A percentile compares a stretch with the other conserved stretches of the same genome.
Conservation (phyloP, 1,140 invertebrate genomes). For the Lepidostoma basale region DNA sequence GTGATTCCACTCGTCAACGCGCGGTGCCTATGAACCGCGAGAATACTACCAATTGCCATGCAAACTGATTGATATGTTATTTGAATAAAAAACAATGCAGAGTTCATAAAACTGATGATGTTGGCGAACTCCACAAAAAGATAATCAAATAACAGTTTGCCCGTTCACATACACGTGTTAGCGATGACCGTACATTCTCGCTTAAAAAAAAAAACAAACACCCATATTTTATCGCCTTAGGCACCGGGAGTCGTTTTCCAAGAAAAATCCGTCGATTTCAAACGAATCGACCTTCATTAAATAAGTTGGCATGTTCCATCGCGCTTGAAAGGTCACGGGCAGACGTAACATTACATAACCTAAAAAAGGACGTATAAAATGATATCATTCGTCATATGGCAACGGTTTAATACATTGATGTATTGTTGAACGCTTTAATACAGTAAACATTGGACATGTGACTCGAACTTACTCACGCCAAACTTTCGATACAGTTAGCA, state of each 20-base stretch:
- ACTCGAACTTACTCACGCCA: slow-evolving; percentile 3
- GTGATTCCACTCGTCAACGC: slow-evolving; percentile 27
- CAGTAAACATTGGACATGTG: slow-evolving; percentile 7
- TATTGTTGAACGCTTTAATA: background rate
- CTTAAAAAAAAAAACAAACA: background rate
- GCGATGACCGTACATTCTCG: background rate
- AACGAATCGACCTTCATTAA: background rate
- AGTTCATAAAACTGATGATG: background rate
- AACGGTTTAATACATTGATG: background rate
- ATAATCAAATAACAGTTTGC: too few relatives aligned
- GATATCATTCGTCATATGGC: background rate
- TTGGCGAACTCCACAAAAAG: background rate
- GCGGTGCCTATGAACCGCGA: background rate
- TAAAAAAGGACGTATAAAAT: background rate
- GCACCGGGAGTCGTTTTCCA: background rate
- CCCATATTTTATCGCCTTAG: background rate
- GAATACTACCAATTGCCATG: background rate
- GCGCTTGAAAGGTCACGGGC: background rate
- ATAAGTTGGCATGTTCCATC: background rate
- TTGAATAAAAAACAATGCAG: background rate
- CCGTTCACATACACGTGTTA: too few relatives aligned
- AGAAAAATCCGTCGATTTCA: slow-evolving; percentile 28
- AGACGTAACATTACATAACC: slow-evolving; percentile 1
- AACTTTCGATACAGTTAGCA: background rate
- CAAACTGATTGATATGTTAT: background rate